Evolutionary conservation across 2,888 invertebrate species (phyloP), one percentile per base, ranked within the genome.

Genomic region (Agonopterix alstromeriana): DNA sequence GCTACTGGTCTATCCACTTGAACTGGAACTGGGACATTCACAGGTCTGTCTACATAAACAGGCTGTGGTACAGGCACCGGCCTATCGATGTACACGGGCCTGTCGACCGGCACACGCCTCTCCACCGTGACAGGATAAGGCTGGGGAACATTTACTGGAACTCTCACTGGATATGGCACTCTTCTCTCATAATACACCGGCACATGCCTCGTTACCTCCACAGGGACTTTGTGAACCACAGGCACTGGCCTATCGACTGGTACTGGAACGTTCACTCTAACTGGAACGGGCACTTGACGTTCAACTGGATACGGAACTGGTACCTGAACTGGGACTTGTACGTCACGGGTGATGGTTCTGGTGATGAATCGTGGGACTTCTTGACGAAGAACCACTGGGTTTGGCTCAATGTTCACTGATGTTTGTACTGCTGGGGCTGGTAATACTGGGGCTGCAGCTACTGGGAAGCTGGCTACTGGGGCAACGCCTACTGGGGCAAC

Each of bases 61-160:
- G 88, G 90, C 35, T 90, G 86, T 50, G 90, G 83, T 1, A 91
- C 85, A 43, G 90, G 86, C 7, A 92, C 91, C 12, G 91, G 90
- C 40, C 90, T 89, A 52, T 91, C 90, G 0, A 93, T 82, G 56
- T 90, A 76, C 42, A 93, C 90, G 1, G 92, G 92, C 43, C 91
- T 82, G 56, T 90, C 84, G 1, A 91, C 87, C 2, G 90, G 83
- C 1, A 92, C 91, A 42, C 90, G 91, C 55, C 82, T 89, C 60
- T 90, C 87, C 1, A 91, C 90, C 1, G 87, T 82, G 1, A 91
- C 91, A 10, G 91, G 92, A 59, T 91, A 91, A 9, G 91, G 91
- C n/a, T 89, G 88, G 0, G 90, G 90, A 14, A 90, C 90, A 1
- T 75, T 72, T 1, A 88, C 85, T 2, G 90, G 90, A 11, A 92